Base-by-base conservation (phyloP, 2,797 vertebrate species). In the Dallia pectoralis region DNA sequence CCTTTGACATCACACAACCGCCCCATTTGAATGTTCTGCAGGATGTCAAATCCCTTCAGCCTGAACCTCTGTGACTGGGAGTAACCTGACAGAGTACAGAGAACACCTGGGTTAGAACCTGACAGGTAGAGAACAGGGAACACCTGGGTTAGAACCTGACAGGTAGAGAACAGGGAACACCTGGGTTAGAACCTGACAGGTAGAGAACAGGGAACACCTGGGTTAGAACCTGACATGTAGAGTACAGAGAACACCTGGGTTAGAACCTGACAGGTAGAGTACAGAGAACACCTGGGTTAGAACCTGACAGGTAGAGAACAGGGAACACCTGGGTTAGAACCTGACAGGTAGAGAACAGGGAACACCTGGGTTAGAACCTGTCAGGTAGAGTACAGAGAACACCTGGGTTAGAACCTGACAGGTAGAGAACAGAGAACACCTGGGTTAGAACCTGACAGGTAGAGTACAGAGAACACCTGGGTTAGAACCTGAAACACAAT, bases 21-120 rank as follows among this genome's bases (percentile, higher is more conserved):
- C 74, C 94, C 94, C 86, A 97, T 89, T 88, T 97, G 96, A 78
- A 84, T 77, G 76, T 96, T 97, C 91, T 97, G 96, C 14, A 91
- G 85, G 33, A 95, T 64, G 81, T 90, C 74, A 51, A 95, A 91
- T 67, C 91, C 88, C 0, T 82, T 87, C 56, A 92, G 86, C 2
- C 79, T 84, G 77, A 87, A 81, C 70, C 92, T 91, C 81, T 89
- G 82, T 36, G 77, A 29, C n/a, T 93, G 84, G 65, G 91, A 79
- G 84, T 93, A 95, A 3, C 96, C 96, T 98, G 85, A 67, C 76
- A 78, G 36, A 77, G 25, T 84, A 25, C 47, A 48, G 11, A 15
- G 47, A 11, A 48, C 44, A 48, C 44, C 47, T 15, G 1, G 47
- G 47, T 49, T 3, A 48, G 11, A 18, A 48, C 47, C 77, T 79